These are phyloP conservation scores for Hypena proboscidalis DNA, from an alignment of 2,888 invertebrate genomes.

Conservation along the genomic window DNA sequence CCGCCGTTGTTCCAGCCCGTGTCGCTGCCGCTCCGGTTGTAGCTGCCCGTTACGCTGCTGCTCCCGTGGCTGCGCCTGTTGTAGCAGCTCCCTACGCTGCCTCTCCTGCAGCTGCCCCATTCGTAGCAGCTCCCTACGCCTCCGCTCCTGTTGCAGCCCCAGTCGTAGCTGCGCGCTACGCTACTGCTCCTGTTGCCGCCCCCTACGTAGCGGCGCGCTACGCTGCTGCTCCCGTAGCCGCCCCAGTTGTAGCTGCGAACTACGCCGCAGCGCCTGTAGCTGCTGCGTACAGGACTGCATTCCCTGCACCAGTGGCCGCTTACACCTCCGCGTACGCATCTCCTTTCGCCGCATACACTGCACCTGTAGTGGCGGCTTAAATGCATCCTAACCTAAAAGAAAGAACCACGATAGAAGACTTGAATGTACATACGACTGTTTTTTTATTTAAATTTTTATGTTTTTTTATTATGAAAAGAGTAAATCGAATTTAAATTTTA, in stretches of 20 bases:
- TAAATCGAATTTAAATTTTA: constrained; percentile 26
- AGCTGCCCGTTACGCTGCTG: constrained; percentile 52
- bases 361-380: constrained; percentile 19
- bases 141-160: constrained; percentile 63
- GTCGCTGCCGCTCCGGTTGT: constrained; percentile 45
- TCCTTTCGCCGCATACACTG: constrained; percentile 40
- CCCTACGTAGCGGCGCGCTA: constrained; percentile 24
- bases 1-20: constrained; percentile 53
- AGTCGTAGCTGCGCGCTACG: constrained; percentile 38
- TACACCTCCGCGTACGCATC: constrained; percentile 85
- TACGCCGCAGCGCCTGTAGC: constrained; percentile 37
- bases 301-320: constrained; percentile 40
- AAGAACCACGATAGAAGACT: constrained; percentile 62
- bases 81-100: constrained; percentile 26
- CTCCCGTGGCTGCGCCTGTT: constrained; percentile 41
- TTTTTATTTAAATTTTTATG: constrained; percentile 53
- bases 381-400: constrained; percentile 59
- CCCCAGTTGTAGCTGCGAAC: constrained; percentile 44
- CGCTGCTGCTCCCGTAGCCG: constrained; percentile 43
- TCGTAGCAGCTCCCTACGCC: constrained; percentile 56
- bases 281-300: constrained; percentile 48
- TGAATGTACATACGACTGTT: constrained; percentile 67
- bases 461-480: constrained; percentile 52
- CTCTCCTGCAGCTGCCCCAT: constrained; percentile 35
- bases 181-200: constrained; percentile 33